Evolutionary conservation across 2,888 invertebrate genomes (phyloP).

Genomic region (Cheilosia urbana): DNA sequence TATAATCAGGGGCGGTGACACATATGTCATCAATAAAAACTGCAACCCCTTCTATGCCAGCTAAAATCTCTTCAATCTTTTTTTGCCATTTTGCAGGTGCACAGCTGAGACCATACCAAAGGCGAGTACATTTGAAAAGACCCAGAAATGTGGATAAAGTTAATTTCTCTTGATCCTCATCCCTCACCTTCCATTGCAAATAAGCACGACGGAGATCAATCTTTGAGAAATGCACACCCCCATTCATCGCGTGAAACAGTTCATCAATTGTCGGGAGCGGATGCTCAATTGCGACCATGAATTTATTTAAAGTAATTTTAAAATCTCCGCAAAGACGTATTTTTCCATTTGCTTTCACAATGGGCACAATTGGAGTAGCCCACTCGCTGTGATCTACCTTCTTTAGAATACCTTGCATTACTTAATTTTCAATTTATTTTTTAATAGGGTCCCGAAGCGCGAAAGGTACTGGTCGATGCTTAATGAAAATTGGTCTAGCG

Average conservation of each 20-base stretch:
- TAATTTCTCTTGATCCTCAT: constrained; percentile 32
- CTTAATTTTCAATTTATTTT: background rate
- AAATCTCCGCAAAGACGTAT: constrained; percentile 10
- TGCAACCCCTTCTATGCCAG: too few species aligned
- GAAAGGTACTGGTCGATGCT: background rate
- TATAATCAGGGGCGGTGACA: too few species aligned
- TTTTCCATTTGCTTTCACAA: constrained; percentile 3
- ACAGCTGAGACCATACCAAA: constrained; percentile 13
- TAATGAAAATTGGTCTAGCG: constrained; percentile 8
- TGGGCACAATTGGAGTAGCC: background rate
- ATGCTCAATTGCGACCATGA: constrained; percentile 6
- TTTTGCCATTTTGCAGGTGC: constrained; percentile 39
- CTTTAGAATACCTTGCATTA: background rate
- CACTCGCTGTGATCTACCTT: constrained; percentile 1
- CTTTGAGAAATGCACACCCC: constrained; percentile 65
- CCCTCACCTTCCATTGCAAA: constrained; percentile 78
- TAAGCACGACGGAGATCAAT: constrained; percentile 79
- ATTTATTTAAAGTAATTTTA: constrained; percentile 6
- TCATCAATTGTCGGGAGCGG: constrained; percentile 35
- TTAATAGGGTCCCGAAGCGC: constrained; percentile 1
- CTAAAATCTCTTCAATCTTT: constrained; percentile 20
- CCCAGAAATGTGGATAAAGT: constrained; percentile 5
- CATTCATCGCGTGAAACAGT: constrained; percentile 8
- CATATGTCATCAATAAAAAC: too few species aligned
- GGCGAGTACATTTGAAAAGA: constrained; percentile 3